Base-by-base conservation (phyloP, 2,888 invertebrate species). In the Caenorhabditis plicata region DNA sequence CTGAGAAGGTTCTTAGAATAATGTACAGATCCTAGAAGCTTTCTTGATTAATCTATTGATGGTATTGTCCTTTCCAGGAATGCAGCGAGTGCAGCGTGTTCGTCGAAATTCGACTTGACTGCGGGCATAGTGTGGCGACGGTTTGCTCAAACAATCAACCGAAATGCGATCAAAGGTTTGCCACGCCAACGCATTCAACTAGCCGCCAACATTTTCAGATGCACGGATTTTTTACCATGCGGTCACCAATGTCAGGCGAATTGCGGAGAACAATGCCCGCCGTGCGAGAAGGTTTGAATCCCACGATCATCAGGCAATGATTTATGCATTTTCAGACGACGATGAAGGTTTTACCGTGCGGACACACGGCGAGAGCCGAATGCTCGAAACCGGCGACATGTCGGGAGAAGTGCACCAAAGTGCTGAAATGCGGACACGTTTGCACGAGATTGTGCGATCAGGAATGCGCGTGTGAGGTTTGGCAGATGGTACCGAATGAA, bases 381-480 rank as follows among this genome's bases (percentile, higher is more conserved):
- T n/a, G n/a, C n/a, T n/a, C n/a, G n/a, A n/a, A n/a, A n/a, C n/a
- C n/a, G n/a, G n/a, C n/a, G n/a, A n/a, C n/a, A n/a, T n/a, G n/a
- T n/a, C n/a, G n/a, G n/a, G n/a, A n/a, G n/a, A n/a, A n/a, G n/a
- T 64, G 64, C 42, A 48, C 13, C 11, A 75, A 76, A 57, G 53
- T 27, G 5, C 73, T 82, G 3, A 43, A 68, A 31, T 89, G 88
- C 82, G 83, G 83, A 8, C 88, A 88, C 82, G 75, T 77, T n/a
- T 88, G 88, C 81, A 84, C 87, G 75, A 88, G 88, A 13, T 84
- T 88, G 44, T 89, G 89, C 82, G 88, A 88, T n/a, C 66, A 89
- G 80, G 84, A 84, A 9, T 88, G 88, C 80, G 22, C 15, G 31
- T 20, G 22, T 56, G 56, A 17, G 1, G 23, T 29, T 50, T 51